Conservation (phyloP, 1,140 invertebrate genomes). For the Drosophila saltans region DNA sequence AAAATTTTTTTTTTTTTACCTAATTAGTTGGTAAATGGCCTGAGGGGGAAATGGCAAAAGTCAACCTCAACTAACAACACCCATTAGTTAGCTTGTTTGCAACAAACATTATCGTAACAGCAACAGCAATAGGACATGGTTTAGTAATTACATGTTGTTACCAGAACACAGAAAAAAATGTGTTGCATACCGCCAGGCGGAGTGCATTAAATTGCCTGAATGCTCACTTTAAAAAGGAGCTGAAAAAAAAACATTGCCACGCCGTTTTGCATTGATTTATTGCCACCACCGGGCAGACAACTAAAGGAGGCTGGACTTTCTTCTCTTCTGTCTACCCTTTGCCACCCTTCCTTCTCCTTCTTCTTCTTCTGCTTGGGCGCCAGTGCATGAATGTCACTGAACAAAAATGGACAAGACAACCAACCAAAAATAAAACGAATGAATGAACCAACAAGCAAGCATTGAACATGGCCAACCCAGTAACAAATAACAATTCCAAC, state of each 20-base stretch:
- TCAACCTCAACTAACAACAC: constrained; percentile 13
- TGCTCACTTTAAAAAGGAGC: constrained; percentile 46
- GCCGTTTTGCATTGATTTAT: constrained; percentile 68
- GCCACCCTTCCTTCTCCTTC: constrained; percentile 27
- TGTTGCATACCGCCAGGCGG: constrained; percentile 24
- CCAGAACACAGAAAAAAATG: constrained; percentile 5
- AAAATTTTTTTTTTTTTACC: not conserved
- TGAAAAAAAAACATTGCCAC: not conserved
- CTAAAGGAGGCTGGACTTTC: constrained; percentile 22
- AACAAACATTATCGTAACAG: constrained; percentile 21
- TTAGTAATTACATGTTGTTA: constrained; percentile 13
- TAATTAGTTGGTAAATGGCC: constrained; percentile 19
- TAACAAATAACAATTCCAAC: constrained; percentile 54
- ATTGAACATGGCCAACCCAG: constrained; percentile 51
- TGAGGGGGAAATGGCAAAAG: not conserved
- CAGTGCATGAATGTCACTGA: constrained; percentile 76
- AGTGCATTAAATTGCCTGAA: constrained; percentile 22
- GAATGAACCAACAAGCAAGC: constrained; percentile 24
- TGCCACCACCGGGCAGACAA: constrained; percentile 21
- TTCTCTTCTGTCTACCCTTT: constrained; percentile 17
- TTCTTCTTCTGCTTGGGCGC: constrained; percentile 51
- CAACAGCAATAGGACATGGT: not conserved
- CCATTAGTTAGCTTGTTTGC: constrained; percentile 16
- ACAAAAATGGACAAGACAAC: constrained; percentile 65
- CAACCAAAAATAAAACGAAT: constrained; percentile 33